Evolutionary conservation across 2,797 vertebrate species (phyloP), one percentile per base, ranked within the genome.

Genomic region (Cottoperca gobio): DNA sequence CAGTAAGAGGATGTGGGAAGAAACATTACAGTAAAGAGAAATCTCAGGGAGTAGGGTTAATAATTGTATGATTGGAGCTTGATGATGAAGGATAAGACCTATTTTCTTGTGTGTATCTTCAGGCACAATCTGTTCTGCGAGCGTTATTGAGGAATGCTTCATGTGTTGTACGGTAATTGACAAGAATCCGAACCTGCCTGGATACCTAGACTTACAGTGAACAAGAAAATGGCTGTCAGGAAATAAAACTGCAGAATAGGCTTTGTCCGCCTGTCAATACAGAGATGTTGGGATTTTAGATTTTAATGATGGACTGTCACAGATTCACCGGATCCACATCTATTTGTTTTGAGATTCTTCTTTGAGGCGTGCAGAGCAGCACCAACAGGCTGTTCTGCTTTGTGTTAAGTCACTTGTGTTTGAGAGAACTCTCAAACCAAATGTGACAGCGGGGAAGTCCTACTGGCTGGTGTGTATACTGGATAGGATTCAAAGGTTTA

Each of bases 1-100:
- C 35, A 43, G 33, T 8, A 48, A 49, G 33, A 48, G 21, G 23
- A 23, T 46, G 53, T 49, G 3, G 6, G 23, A 28, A 43, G 19
- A 33, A 72, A 28, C 23, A 40, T 46, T 33, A 64, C 17, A 50
- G 49, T 23, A 33, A 48, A 39, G 3, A 1, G 28, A 53, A 39
- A 19, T 69, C 60, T 54, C 31, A 73, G 31, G 19, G 52, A 75
- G 53, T 23, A 28, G 35, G 76, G 52, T 75, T 79, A 60, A 81
- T 82, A 85, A 69, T 67, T 61, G 43, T 61, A 39, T 70, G 45
- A 84, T 84, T 78, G 69, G 53, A 69, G 69, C 69, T 75, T 63
- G 78, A 67, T 64, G 69, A 80, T 83, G 75, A 79, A 64, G 61
- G 71, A 78, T 77, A 61, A 79, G 24, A 2, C 37, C 39, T 37